Base-by-base conservation (phyloP, 2,797 vertebrate genomes). In the Acipenser oxyrinchus region DNA sequence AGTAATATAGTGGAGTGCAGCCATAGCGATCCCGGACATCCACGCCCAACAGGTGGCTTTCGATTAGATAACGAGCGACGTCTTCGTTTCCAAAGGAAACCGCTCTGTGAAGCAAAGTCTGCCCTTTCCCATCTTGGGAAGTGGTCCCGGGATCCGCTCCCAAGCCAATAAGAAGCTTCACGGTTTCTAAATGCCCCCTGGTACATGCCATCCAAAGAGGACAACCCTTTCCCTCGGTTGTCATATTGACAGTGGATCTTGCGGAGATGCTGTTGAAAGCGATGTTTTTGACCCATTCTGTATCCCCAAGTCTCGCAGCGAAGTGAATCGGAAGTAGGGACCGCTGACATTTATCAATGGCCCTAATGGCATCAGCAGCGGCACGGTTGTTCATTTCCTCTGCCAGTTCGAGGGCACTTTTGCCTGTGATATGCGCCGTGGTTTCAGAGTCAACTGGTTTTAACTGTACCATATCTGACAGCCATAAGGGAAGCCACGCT, bases 41-140 rank as follows among this genome's bases (percentile, higher is more conserved):
- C 8, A 65, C 18, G 50, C 51, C 63, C 18, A 53, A 52, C 15
- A 52, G 51, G 48, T 53, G 51, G 15, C 63, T 52, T 12, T 65
- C 10, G 48, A 65, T 65, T 50, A 65, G 63, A 37, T 65, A 53
- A 11, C 9, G 63, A 65, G 55, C 63, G 10, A 65, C 63, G 8
- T 50, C 51, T 37, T 3, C 11, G 10, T 53, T 65, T 13, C 63
- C 63, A 53, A 65, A 65, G 51, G 50, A 53, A 18, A 65, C 63
- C 13, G 63, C 63, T 65, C 63, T 65, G 51, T 65, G 63, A 10
- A 65, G 10, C 10, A 65, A 8, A 65, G 63, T 65, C 51, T 65
- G 63, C 3, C 8, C 51, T 8, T 65, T 50, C 10, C 18, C 15
- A 52, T 65, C 55, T 12, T 7, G 51, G 13, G 63, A 53, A 23